Evolutionary conservation across 2,888 invertebrate species (phyloP).

Genomic region (Drosophila algonquin): DNA sequence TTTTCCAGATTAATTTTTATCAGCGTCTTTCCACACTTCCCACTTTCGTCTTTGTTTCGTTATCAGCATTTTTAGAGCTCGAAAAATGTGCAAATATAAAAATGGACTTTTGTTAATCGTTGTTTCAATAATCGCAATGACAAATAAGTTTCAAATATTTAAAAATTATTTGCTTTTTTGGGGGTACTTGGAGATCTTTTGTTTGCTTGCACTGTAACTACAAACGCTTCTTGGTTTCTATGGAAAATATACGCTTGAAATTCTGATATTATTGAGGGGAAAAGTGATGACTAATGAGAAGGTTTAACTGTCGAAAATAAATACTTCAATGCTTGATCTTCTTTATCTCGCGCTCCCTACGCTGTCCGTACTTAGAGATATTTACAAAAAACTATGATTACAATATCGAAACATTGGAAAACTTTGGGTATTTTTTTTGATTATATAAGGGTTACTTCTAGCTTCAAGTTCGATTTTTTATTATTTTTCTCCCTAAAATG

Average conservation of each 20-base stretch:
- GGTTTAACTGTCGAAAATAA: conserved; percentile 10
- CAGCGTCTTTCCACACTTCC: not conserved
- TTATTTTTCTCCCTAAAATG: not conserved
- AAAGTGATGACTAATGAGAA: not conserved
- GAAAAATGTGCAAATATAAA: not conserved
- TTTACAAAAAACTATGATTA: not conserved
- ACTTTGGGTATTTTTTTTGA: not conserved
- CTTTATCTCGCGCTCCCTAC: not conserved
- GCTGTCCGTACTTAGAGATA: not conserved
- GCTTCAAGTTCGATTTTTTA: not conserved
- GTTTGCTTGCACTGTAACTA: conserved; percentile 59
- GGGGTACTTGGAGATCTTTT: conserved; percentile 22
- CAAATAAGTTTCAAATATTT: conserved; percentile 31
- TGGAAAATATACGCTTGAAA: conserved; percentile 43
- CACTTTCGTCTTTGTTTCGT: not conserved
- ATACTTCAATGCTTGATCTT: not conserved
- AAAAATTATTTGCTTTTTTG: conserved; percentile 68
- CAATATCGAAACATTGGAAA: not conserved
- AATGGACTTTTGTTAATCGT: not conserved
- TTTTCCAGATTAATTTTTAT: not conserved
- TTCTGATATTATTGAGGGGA: not conserved
- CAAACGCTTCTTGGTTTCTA: conserved; percentile 27
- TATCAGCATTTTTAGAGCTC: not conserved
- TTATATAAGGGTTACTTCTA: too few relatives aligned
- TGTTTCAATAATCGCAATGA: conserved; percentile 20